Evolutionary conservation across 2,888 invertebrate genomes (phyloP), one percentile per base, ranked within the genome.

Genomic region (Encarsia formosa): DNA sequence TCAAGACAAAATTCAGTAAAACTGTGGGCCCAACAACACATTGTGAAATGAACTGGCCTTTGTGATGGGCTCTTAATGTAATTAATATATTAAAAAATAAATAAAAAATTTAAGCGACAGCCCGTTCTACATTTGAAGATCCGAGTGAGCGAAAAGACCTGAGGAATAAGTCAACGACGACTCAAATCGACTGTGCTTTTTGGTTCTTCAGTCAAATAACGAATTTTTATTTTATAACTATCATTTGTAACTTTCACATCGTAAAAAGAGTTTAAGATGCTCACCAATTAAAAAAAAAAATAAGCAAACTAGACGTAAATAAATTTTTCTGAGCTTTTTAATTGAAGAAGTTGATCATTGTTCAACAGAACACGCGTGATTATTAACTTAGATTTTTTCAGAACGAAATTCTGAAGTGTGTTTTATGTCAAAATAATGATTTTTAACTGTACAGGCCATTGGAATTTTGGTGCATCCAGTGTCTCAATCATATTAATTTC

Each of bases 401-500:
- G n/a, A n/a, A n/a, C n/a, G n/a, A n/a, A n/a, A n/a, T n/a, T n/a
- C n/a, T n/a, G n/a, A n/a, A n/a, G n/a, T n/a, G n/a, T n/a, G n/a
- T n/a, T n/a, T n/a, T n/a, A n/a, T n/a, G n/a, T n/a, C n/a, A n/a
- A n/a, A n/a, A n/a, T n/a, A 45, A 38, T 55, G 9, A 39, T 26
- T 44, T 44, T 44, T 52, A 24, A 52, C 57, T 59, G 57, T 58
- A 60, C 49, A 51, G 37, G 35, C 53, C 37, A 52, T 47, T 32
- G 35, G 53, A 67, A 59, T 65, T 64, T 69, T 69, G 65, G 64
- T 67, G 71, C 65, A 63, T 63, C 5, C 20, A 63, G 67, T 65
- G 66, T 69, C 68, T 66, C 64, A 66, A 67, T 69, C 65, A 66
- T 66, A 65, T 65, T 63, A 59, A 57, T 63, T 67, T 66, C 65